A percentile compares a stretch with the other conserved stretches of the same genome.
phyloP scores from a whole-genome alignment of 1,140 invertebrate genomes.

The Psilanteris sp. region DNA sequence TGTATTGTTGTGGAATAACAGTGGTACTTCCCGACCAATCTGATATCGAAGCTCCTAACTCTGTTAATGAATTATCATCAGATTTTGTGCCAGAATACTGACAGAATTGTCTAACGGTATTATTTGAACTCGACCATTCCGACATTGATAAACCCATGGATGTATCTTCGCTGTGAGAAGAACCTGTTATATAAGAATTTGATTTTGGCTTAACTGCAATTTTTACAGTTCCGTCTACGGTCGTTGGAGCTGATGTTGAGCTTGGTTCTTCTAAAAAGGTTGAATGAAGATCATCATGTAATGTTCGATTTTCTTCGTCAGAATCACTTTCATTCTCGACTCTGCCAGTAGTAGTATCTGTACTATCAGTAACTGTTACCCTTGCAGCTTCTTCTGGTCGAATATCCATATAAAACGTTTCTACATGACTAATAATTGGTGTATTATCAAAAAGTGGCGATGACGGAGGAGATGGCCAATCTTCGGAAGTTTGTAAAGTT shows the following conservation, averaged over 20 bases:
- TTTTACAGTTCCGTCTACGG: slow-evolving; percentile 88
- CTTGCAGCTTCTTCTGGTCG: slow-evolving; percentile 86
- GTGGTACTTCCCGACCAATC: slow-evolving; percentile 82
- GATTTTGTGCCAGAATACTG: slow-evolving; percentile 82
- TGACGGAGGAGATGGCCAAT: slow-evolving; percentile 89
- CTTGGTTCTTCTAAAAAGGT: slow-evolving; percentile 76
- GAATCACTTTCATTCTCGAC: slow-evolving; percentile 76
- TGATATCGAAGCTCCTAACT: slow-evolving; percentile 81
- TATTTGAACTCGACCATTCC: slow-evolving; percentile 91
- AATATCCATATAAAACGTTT: slow-evolving; percentile 89
- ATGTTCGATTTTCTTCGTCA: slow-evolving; percentile 80
- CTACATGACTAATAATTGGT: slow-evolving; percentile 87
- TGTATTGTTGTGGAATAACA: slow-evolving; percentile 75
- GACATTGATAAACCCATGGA: slow-evolving; percentile 90
- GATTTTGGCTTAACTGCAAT: slow-evolving; percentile 86
- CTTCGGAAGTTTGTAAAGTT: slow-evolving; percentile 83
- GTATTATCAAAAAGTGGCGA: slow-evolving; percentile 83
- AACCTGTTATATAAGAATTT: slow-evolving; percentile 85
- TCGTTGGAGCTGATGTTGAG: slow-evolving; percentile 79
- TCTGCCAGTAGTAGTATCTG: slow-evolving; percentile 74
- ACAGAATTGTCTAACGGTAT: slow-evolving; percentile 87
- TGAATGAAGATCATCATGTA: slow-evolving; percentile 77
- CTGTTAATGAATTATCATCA: slow-evolving; percentile 81
- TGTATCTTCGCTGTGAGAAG: slow-evolving; percentile 89
- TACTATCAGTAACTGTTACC: slow-evolving; percentile 83